phyloP scores from a whole-genome alignment of 35 echinoderm and acorn worm genomes.

The Nesometra sesokonis region DNA sequence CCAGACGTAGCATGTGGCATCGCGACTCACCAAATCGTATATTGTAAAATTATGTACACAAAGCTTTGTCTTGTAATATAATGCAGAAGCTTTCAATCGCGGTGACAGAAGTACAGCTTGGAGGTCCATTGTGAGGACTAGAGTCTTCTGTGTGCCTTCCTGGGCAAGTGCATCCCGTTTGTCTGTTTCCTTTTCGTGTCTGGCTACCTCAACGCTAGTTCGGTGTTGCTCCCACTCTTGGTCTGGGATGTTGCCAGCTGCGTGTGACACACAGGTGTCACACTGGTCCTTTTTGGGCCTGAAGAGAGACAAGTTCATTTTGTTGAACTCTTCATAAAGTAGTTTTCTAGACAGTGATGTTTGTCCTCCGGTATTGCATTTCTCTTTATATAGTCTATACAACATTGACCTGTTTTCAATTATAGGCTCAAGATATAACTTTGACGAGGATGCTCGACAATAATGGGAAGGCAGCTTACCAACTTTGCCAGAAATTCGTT shows the following conservation, averaged over 20 bases:
- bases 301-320: constrained; percentile 16
- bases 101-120: constrained; percentile 37
- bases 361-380: neutral
- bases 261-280: constrained; percentile 25
- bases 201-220: constrained; percentile 2
- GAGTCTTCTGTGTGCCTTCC: constrained; percentile 22
- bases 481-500: too few relatives aligned
- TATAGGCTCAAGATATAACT: constrained; percentile 3
- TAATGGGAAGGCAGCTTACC: too few relatives aligned
- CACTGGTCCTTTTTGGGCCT: constrained; percentile 20
- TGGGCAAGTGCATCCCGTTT: constrained; percentile 6
- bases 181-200: constrained; percentile 14
- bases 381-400: neutral
- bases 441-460: neutral
- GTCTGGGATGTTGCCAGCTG: constrained; percentile 20
- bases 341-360: neutral
- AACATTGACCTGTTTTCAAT: constrained; percentile 4
- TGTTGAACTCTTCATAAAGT: constrained; percentile 6
- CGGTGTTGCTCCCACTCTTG: constrained; percentile 26
- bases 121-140: constrained; percentile 34
- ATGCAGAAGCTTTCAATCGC: constrained; percentile 24
- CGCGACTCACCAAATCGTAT: constrained; percentile 16
- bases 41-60: constrained; percentile 32
- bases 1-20: constrained; percentile 28
- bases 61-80: constrained; percentile 29